Base-by-base conservation (phyloP, 2,888 invertebrate species). In the Eristalinus sepulchralis region DNA sequence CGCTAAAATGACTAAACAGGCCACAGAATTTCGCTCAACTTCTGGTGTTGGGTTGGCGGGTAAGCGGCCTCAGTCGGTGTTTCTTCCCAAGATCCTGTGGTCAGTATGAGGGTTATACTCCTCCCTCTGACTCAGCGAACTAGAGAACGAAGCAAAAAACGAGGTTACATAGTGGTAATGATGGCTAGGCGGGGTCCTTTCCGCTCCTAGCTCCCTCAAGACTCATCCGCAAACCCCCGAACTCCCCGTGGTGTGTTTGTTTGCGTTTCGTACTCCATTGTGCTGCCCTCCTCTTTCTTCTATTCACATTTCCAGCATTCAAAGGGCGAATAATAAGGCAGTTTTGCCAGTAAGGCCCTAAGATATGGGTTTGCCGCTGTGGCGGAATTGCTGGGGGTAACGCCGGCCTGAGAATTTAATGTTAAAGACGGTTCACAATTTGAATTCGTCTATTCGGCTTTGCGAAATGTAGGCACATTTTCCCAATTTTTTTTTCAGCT, bases 221-320 rank as follows among this genome's bases (percentile, higher is more conserved):
- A 24, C 57, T 24, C 66, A 80, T 76, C 80, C 84, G 71, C 80
- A 81, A 83, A 84, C 76, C 80, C 71, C 80, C 71, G 67, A 72
- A 67, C 76, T 76, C 76, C 71, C 76, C 80, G 80, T 80, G 84
- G 84, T 55, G 80, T 71, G 84, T 80, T 84, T 84, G 84, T 84
- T 84, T 72, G 80, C 67, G 55, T 80, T 80, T 60, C 57, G 75
- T 71, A 59, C 36, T 27, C 71, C 57, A 81, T 71, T 80, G 33
- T 84, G 57, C 34, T 34, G 34, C 47, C 17, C 17, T 34, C 57
- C 71, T 80, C 24, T 70, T 71, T 84, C 76, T 80, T 17, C 47
- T 17, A 47, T 47, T 47, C 47, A 47, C 17, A 63, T 67, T 80
- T 80, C 53, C 11, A 53, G 55, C 57, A 66, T 60, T 53, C 68